Evolutionary conservation across 2,797 vertebrate species (phyloP).

Genomic region (Morelia viridis): DNA sequence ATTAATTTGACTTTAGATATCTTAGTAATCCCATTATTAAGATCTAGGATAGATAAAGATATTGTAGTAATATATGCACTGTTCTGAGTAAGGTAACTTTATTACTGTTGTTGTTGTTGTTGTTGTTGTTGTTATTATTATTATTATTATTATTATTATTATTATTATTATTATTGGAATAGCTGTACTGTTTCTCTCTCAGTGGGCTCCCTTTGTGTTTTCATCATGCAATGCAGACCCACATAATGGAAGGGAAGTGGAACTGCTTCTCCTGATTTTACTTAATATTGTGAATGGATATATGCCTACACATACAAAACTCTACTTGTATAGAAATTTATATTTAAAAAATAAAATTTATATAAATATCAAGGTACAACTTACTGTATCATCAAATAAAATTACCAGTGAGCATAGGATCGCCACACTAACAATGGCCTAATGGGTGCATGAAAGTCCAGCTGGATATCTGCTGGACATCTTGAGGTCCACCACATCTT

Average conservation of each 20-base stretch:
- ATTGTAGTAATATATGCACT: background rate
- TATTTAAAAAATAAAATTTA: background rate
- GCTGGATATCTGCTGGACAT: conserved; percentile 52
- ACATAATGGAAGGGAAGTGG: background rate
- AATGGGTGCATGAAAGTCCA: conserved; percentile 26
- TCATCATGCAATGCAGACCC: background rate
- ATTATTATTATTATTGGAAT: background rate
- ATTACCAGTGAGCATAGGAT: background rate
- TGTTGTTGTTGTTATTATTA: background rate
- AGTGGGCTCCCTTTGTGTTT: background rate
- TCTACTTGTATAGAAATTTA: no score
- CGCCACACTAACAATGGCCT: conserved; percentile 43
- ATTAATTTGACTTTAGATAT: background rate
- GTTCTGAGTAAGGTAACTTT: background rate
- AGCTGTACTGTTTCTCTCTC: background rate
- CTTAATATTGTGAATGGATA: background rate
- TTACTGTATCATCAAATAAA: background rate
- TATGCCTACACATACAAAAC: background rate
- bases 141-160: background rate
- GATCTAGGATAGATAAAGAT: background rate
- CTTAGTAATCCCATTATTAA: background rate
- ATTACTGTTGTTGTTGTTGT: no score
- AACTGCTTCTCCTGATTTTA: background rate
- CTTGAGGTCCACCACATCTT: conserved; percentile 42
- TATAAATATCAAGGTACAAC: background rate